Conservation (phyloP, 2,888 invertebrate genomes). For the Andrena fulva region DNA sequence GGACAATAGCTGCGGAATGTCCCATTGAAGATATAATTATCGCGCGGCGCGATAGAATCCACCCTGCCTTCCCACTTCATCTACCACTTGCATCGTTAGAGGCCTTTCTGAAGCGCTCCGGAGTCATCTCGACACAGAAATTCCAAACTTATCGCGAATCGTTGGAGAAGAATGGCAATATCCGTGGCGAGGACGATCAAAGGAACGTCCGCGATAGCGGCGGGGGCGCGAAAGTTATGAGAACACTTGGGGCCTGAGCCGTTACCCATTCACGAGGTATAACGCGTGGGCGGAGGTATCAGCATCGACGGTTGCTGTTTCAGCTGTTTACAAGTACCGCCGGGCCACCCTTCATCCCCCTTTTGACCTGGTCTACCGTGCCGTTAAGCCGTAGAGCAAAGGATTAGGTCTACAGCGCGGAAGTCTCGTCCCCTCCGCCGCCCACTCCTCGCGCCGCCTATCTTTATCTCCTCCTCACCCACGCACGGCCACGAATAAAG, state of each 20-base stretch:
- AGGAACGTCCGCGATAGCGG: conserved; percentile 26
- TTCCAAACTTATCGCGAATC: not conserved
- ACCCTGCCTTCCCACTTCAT: not conserved
- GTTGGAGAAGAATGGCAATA: conserved; percentile 23
- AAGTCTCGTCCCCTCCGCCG: conserved; percentile 21
- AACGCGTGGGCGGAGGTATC: conserved; percentile 51
- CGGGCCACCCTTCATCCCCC: conserved; percentile 30
- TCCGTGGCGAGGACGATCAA: conserved; percentile 25
- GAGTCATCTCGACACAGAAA: not conserved
- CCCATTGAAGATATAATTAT: too few species aligned
- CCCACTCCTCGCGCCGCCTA: not conserved
- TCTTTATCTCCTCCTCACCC: conserved; percentile 32
- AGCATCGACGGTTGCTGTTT: conserved; percentile 67
- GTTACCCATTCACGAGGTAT: conserved; percentile 49
- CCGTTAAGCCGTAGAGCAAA: conserved; percentile 62
- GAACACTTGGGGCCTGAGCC: conserved; percentile 44
- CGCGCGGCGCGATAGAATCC: not conserved
- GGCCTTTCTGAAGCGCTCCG: not conserved
- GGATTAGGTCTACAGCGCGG: conserved; percentile 62
- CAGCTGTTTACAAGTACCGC: conserved; percentile 71
- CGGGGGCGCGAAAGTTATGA: conserved; percentile 57
- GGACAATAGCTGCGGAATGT: too few species aligned
- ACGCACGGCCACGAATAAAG: conserved; percentile 36
- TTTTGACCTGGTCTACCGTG: conserved; percentile 61
- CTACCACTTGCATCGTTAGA: not conserved